A percentile compares a stretch with the other conserved stretches of the same genome.
Conservation (phyloP, 2,888 invertebrate genomes). For the Ormyrus thymus region DNA sequence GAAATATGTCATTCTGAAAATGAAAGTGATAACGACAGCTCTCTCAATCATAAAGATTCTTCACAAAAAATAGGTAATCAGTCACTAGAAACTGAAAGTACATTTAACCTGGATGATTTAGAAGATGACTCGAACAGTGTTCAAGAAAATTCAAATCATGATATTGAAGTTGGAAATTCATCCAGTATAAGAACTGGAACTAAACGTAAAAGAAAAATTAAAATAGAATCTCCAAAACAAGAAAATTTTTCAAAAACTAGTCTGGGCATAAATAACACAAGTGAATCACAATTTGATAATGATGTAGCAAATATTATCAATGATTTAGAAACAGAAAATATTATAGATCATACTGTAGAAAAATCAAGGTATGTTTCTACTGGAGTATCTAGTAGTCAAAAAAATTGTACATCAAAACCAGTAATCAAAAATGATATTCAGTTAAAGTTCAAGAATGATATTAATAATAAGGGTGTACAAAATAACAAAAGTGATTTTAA, state of each 20-base stretch:
- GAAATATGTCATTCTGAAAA: constrained; percentile 61
- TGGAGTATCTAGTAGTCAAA: constrained; percentile 35
- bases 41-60: constrained; percentile 45
- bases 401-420: constrained; percentile 35
- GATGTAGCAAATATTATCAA: constrained; percentile 67
- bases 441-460: constrained; percentile 38
- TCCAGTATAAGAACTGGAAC: constrained; percentile 21
- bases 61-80: constrained; percentile 28
- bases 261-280: constrained; percentile 32
- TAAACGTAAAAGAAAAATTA: constrained; percentile 46
- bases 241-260: constrained; percentile 50
- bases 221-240: constrained; percentile 35
- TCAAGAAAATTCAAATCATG: constrained; percentile 57
- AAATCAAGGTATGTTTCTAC: constrained; percentile 34
- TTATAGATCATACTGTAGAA: constrained; percentile 43
- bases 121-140: constrained; percentile 57
- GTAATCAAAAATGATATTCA: constrained; percentile 52
- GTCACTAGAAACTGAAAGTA: constrained; percentile 39
- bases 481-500: constrained; percentile 33
- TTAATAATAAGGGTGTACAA: constrained; percentile 27
- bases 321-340: constrained; percentile 60
- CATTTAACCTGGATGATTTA: constrained; percentile 54
- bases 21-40: constrained; percentile 31
- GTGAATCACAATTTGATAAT: constrained; percentile 58
- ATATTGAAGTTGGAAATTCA: constrained; percentile 24